A percentile compares a stretch with the other conserved stretches of the same genome.
Evolutionary conservation across 2,113 vertebrate genomes (phyloP).

Genomic region (Chelonoidis abingdonii): DNA sequence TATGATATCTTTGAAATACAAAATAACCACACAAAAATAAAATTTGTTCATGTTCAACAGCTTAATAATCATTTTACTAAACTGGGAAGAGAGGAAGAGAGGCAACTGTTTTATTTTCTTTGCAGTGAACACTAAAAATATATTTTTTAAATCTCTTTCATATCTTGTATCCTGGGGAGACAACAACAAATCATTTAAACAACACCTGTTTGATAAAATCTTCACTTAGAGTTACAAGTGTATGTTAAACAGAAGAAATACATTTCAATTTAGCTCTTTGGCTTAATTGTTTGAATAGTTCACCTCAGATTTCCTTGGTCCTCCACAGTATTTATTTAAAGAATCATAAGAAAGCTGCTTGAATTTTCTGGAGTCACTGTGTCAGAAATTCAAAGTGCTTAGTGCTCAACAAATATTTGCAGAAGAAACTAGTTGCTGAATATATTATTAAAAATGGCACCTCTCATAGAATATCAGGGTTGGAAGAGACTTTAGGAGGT

Average conservation of each 20-base stretch:
- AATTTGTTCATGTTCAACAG: not conserved
- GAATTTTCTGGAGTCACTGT: constrained; percentile 35
- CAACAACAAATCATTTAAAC: not conserved
- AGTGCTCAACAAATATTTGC: constrained; percentile 63
- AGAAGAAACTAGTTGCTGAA: constrained; percentile 42
- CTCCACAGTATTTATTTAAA: constrained; percentile 65
- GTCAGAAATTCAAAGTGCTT: constrained; percentile 41
- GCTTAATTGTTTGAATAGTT: constrained; percentile 72
- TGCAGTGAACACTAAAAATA: not conserved
- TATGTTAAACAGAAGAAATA: constrained; percentile 49
- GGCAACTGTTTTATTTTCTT: not conserved
- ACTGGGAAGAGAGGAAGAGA: fast-evolving
- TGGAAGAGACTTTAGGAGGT: no score
- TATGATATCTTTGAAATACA: constrained; percentile 8
- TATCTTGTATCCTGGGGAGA: not conserved
- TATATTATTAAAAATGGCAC: not conserved
- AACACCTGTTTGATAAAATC: constrained; percentile 24
- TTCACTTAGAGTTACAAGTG: constrained; percentile 51
- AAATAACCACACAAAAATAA: constrained; percentile 46
- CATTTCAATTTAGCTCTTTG: constrained; percentile 63
- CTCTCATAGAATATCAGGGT: no score
- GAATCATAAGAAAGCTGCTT: constrained; percentile 54
- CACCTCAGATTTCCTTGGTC: constrained; percentile 56
- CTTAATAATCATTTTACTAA: not conserved
- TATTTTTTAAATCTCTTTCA: not conserved